A percentile compares a stretch with the other conserved stretches of the same genome.
These are phyloP conservation scores for Cylloceria caligata DNA, from an alignment of 2,888 invertebrate genomes.

Conservation along the genomic window DNA sequence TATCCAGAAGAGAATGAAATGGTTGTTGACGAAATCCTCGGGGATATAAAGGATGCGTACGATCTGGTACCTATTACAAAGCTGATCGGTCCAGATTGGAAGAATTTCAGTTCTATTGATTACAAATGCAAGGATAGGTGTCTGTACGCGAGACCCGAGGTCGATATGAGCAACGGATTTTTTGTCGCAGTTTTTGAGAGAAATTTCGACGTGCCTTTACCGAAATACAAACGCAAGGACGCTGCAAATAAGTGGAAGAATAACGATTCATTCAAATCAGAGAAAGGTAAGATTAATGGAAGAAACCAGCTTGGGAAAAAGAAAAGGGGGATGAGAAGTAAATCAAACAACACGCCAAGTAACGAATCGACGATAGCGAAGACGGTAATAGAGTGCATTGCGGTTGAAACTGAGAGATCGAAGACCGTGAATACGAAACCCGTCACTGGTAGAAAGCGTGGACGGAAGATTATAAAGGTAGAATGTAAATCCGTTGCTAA, in stretches of 20 bases:
- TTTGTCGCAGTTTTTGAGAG: slow-evolving; percentile 96
- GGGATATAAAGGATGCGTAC: slow-evolving; percentile 84
- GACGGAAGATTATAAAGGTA: too few species aligned
- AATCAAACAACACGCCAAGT: slow-evolving; percentile 47
- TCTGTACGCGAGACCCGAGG: slow-evolving; percentile 91
- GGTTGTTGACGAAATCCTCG: slow-evolving; percentile 91
- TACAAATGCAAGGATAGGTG: slow-evolving; percentile 90
- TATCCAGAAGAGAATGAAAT: slow-evolving; percentile 96
- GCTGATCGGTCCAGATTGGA: slow-evolving; percentile 88
- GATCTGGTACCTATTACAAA: slow-evolving; percentile 88
- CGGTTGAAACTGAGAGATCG: too few species aligned
- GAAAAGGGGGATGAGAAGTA: slow-evolving; percentile 65
- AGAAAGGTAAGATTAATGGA: slow-evolving; percentile 6
- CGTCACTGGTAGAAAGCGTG: too few species aligned
- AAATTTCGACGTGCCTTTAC: slow-evolving; percentile 77
- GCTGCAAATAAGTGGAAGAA: neutral
- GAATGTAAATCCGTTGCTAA: neutral
- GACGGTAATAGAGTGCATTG: neutral
- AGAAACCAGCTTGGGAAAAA: slow-evolving; percentile 47
- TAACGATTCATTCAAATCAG: too few species aligned
- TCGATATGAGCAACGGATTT: slow-evolving; percentile 96
- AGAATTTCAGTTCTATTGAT: slow-evolving; percentile 88
- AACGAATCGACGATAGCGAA: slow-evolving; percentile 14
- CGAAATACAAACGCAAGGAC: slow-evolving; percentile 68
- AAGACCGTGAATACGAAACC: too few species aligned